Evolutionary conservation across 92 coral and sea anemone species (phyloP).

Genomic region (Epizoanthus ramosus): DNA sequence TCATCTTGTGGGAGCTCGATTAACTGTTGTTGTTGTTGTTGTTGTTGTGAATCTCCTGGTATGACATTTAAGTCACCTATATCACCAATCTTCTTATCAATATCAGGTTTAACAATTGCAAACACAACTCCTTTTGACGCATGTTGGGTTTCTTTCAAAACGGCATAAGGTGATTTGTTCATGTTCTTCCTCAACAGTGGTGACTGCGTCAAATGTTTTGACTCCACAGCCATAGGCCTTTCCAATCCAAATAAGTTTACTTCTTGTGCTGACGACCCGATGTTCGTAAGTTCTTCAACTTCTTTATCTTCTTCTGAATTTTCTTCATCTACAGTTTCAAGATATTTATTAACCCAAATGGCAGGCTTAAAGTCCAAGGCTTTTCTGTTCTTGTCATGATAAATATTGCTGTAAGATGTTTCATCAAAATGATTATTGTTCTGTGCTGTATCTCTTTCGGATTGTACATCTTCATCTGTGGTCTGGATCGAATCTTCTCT

Average conservation of each 20-base stretch:
- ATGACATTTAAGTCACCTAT: background rate
- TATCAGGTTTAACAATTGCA: background rate
- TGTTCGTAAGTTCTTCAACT: background rate
- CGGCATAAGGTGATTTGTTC: background rate
- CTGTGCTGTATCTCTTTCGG: background rate
- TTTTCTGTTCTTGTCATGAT: background rate
- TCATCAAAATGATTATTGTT: background rate
- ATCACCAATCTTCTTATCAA: background rate
- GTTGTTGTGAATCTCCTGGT: background rate
- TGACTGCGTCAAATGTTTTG: background rate
- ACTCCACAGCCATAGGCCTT: background rate
- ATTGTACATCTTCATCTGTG: constrained; percentile 1
- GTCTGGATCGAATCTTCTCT: background rate
- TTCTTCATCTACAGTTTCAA: constrained; percentile 7
- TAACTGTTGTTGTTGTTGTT: background rate
- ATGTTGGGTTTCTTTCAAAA: constrained; percentile 4
- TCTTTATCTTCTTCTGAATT: constrained; percentile 3
- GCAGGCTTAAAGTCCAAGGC: background rate
- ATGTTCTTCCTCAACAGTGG: background rate
- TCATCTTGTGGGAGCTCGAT: background rate
- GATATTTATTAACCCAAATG: background rate
- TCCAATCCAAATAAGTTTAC: background rate
- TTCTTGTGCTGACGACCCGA: background rate
- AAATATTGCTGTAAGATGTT: background rate
- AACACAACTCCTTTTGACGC: background rate